Evolutionary conservation across 2,888 invertebrate genomes (phyloP), one percentile per base, ranked within the genome.

Genomic region (Clostera curtula): DNA sequence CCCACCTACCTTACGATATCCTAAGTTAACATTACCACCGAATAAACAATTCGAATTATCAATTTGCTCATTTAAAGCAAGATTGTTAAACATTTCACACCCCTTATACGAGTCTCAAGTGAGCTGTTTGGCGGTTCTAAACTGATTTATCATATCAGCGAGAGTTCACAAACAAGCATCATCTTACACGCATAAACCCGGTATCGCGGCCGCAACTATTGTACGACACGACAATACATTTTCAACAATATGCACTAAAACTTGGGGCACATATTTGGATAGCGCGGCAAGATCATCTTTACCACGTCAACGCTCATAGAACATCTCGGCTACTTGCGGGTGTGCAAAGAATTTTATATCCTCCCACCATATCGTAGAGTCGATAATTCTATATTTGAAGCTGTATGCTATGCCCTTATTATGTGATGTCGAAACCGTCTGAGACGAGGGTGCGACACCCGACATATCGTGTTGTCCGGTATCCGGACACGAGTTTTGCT

Each of bases 91-190:
- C 59, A 57, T 60, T 70, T 63, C 56, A 37, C 75, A 65, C 72
- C 74, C 72, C 68, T 64, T 58, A 34, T 37, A 58, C 47, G 56
- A 52, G 51, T 56, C 66, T 62, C 73, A 53, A 79, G 73, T 75
- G 76, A 76, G 79, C 69, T 67, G 71, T 77, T 76, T 59, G 62
- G 63, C 50, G 55, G 59, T 60, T 69, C 60, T 69, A 73, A 77
- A 77, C 79, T 82, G 82, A 83, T 83, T 82, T 82, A 82, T 82
- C 82, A 82, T 80, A 82, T 79, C 79, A 69, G 61, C 62, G 36
- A 46, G 58, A 69, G 69, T 75, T 75, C 64, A 62, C 55, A 73
- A 83, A 83, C 82, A 80, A 82, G 77, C 82, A 68, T 82, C 82
- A 80, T 82, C 80, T 80, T 79, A 80, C 80, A 80, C 72, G 69